Evolutionary conservation across 2,797 vertebrate genomes (phyloP).

Genomic region (Thalassophryne amazonica): DNA sequence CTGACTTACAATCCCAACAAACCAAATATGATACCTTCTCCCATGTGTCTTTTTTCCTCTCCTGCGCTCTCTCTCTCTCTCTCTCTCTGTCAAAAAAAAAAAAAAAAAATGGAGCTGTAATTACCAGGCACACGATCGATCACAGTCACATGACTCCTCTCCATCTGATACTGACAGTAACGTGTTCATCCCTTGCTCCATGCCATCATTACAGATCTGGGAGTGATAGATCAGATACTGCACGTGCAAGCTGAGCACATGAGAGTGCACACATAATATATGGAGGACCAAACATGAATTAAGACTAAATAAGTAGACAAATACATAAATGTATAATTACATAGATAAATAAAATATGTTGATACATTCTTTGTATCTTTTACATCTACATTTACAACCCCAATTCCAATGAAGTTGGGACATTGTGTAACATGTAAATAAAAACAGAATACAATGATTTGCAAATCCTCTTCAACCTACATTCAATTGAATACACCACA

Average conservation of each 20-base stretch:
- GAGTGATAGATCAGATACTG: slow-evolving; percentile 51
- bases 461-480: too few species aligned
- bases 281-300: too few species aligned
- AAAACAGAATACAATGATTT: too few species aligned
- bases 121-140: slow-evolving; percentile 73
- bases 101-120: slow-evolving; percentile 78
- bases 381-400: too few species aligned
- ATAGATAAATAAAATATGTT: too few species aligned
- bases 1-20: slow-evolving; percentile 82
- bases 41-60: slow-evolving; percentile 10
- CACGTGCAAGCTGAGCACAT: slow-evolving; percentile 10
- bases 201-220: slow-evolving; percentile 56
- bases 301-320: too few species aligned
- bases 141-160: slow-evolving; percentile 72
- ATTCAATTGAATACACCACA: too few species aligned
- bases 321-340: too few species aligned
- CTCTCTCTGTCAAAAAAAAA: too few species aligned
- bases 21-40: slow-evolving; percentile 79
- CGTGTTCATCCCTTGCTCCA: slow-evolving; percentile 65
- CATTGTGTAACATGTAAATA: too few species aligned
- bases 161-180: slow-evolving; percentile 69
- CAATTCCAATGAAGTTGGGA: too few species aligned
- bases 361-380: too few species aligned
- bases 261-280: slow-evolving; percentile 10
- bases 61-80: slow-evolving; percentile 5